Conservation (phyloP, 1,140 invertebrate genomes). For the Phocides pigmalion region DNA sequence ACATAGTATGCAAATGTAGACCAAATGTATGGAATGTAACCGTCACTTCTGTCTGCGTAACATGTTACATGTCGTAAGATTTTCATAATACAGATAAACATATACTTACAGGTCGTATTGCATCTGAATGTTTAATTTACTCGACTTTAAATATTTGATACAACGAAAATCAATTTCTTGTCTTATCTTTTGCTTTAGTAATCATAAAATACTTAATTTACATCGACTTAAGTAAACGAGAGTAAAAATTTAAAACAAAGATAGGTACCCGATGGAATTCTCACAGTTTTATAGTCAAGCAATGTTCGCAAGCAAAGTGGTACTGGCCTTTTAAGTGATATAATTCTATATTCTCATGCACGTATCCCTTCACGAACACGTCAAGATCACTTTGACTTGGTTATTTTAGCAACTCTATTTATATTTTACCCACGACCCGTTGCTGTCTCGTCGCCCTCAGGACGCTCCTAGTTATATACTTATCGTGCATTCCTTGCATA, state of each 20-base stretch:
- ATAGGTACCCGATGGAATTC: conserved; percentile 2
- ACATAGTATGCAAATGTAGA: too few species aligned
- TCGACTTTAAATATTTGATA: conserved; percentile 10
- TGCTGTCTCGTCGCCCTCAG: conserved; percentile 31
- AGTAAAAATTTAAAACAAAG: conserved; percentile 7
- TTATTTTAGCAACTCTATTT: conserved; percentile 45
- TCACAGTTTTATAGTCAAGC: conserved; percentile 20
- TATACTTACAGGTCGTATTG: too few species aligned
- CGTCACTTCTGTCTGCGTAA: too few species aligned
- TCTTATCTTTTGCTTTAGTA: conserved; percentile 15
- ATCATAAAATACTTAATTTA: conserved; percentile 11
- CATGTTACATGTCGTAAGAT: too few species aligned
- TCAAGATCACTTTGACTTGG: conserved; percentile 39
- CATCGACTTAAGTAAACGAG: conserved; percentile 1
- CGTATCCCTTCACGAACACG: conserved; percentile 33
- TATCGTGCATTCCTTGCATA: conserved; percentile 23
- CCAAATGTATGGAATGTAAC: too few species aligned
- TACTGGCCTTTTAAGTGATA: conserved; percentile 30
- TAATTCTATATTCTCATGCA: conserved; percentile 29
- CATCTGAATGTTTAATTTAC: too few species aligned
- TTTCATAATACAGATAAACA: too few species aligned
- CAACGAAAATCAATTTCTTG: conserved; percentile 25
- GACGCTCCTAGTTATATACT: conserved; percentile 16
- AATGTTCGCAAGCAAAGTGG: conserved; percentile 21
- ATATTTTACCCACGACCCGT: conserved; percentile 41